Conservation (phyloP, 2,797 vertebrate genomes). For the Sebastes diploproa region DNA sequence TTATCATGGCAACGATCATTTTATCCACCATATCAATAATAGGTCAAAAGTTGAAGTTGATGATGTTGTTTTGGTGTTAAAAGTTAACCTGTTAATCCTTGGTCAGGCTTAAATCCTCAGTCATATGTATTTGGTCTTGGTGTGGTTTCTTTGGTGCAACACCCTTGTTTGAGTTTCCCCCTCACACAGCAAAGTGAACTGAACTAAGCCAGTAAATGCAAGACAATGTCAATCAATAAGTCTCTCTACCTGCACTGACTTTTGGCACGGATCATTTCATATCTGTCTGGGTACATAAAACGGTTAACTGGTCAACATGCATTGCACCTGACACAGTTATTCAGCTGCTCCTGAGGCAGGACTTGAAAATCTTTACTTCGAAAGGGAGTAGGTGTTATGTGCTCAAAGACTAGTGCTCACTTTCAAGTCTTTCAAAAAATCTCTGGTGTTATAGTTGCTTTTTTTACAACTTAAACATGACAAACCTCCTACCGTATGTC, state of each 20-base stretch:
- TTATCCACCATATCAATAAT: neutral
- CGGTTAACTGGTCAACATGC: neutral
- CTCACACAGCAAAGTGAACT: neutral
- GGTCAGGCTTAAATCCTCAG: neutral
- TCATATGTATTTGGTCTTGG: too few relatives aligned
- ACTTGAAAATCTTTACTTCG: neutral
- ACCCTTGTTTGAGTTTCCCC: neutral
- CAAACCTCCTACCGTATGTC: too few relatives aligned
- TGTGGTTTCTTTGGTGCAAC: neutral
- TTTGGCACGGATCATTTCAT: neutral
- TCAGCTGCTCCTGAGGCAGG: neutral
- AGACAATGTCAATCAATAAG: neutral
- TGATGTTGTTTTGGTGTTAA: accelerated
- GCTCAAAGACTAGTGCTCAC: neutral
- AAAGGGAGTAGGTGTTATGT: neutral
- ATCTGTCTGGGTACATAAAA: neutral
- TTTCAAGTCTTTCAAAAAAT: accelerated
- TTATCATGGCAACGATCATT: neutral
- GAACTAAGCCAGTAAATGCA: neutral
- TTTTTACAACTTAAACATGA: too few relatives aligned
- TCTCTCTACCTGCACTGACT: neutral
- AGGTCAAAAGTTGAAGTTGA: neutral
- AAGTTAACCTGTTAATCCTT: too few relatives aligned
- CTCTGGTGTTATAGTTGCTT: too few relatives aligned
- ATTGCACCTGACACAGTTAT: accelerated